Conservation (phyloP, 1,140 invertebrate genomes). For the Philotrypesis tridentata region DNA sequence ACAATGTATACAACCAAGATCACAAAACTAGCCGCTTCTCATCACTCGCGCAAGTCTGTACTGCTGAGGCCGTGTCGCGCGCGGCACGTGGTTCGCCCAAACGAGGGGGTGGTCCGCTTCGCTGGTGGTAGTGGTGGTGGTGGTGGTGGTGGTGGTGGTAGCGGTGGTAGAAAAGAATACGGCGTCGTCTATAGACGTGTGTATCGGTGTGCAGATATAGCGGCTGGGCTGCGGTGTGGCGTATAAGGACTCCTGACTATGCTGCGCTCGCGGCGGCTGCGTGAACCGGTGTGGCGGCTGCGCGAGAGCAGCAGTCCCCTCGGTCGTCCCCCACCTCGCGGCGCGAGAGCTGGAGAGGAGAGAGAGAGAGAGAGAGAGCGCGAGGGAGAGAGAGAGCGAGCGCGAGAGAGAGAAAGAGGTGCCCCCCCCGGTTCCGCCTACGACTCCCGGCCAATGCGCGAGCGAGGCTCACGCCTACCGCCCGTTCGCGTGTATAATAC, state of each 20-base stretch:
- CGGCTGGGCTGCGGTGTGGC: not conserved
- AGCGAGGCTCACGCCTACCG: not conserved
- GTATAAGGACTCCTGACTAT: not conserved
- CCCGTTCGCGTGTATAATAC: not conserved
- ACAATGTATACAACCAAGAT: not conserved
- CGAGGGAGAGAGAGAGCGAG: not conserved
- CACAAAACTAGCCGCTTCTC: not conserved
- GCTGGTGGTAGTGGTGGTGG: not conserved
- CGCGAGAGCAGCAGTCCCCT: slow-evolving; percentile 46
- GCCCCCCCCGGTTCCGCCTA: not conserved
- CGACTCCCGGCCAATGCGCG: slow-evolving; percentile 21
- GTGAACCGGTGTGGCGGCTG: slow-evolving; percentile 67
- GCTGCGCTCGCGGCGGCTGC: slow-evolving; percentile 67
- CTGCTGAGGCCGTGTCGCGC: too few relatives aligned
- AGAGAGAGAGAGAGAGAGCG: not conserved
- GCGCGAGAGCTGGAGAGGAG: not conserved
- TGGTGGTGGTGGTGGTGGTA: not conserved
- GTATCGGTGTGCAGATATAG: not conserved
- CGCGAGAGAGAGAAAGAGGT: too few relatives aligned
- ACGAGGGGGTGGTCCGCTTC: not conserved
- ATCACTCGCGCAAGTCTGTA: not conserved
- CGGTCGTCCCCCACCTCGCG: slow-evolving; percentile 13
- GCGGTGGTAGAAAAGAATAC: not conserved
- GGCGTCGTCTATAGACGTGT: too few relatives aligned
- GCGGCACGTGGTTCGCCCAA: not conserved